Base-by-base conservation (phyloP, 1,140 invertebrate genomes). In the Daktulosphaira vitifoliae region DNA sequence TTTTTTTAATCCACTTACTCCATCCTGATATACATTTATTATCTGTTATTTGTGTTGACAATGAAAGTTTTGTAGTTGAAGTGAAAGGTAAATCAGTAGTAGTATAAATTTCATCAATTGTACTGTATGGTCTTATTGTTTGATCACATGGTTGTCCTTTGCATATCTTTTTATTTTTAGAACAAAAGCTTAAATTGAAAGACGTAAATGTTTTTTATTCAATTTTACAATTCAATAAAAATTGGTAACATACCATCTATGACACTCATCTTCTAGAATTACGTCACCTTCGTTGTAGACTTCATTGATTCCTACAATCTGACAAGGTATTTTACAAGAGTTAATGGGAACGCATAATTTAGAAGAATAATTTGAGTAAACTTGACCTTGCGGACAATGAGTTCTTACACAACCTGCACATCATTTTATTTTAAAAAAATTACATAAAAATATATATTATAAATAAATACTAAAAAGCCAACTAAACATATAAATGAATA, bases 231-330 rank as follows among this genome's bases (percentile, higher is more conserved):
- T 26, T 49, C 3, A 26, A 20, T 16, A n/a, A 25, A 50, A 15
- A 22, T 52, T 48, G 16, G 22, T 25, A 26, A 72, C 72, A 73
- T 69, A 80, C 79, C 89, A 92, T 0, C 81, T 84, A 69, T 90
- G 85, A 73, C 89, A 93, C 0, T 78, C 79, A 71, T 90, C 86
- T 65, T 83, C 79, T 64, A 82, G 80, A 1, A 90, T 80, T 18
- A 84, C 67, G 72, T 92, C 89, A 7, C 89, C 89, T 74, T 92
- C 89, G 64, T 84, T 83, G 69, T 86, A 85, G 7, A 71, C 70
- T 0, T 82, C 86, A 66, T 87, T 79, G 2, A 85, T 74, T n/a
- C 81, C 78, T 72, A 83, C 78, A 73, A 85, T 50, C n/a, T 39
- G 18, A 26, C 66, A 92, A 29, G 79, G 76, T 3, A 85, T 59